These are phyloP conservation scores for Meloidogyne hapla DNA, from an alignment of 1,140 invertebrate species.

Conservation along the genomic window DNA sequence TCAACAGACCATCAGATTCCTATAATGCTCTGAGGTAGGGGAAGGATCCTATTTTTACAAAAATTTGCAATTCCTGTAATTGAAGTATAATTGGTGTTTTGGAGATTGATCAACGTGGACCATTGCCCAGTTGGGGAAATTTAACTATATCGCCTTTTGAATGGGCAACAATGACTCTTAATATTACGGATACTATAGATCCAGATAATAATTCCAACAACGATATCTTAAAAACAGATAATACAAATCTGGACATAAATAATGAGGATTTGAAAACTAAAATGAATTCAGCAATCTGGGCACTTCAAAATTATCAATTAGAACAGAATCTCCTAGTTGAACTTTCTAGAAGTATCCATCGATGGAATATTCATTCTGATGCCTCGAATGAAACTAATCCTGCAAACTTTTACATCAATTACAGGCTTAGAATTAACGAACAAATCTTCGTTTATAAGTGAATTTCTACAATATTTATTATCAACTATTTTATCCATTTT, in stretches of 20 bases:
- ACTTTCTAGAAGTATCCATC: background rate
- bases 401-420: slow-evolving; percentile 22
- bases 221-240: background rate
- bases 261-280: background rate
- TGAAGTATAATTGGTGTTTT: slow-evolving; percentile 27
- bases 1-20: slow-evolving; percentile 3
- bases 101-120: slow-evolving; percentile 8
- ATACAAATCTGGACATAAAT: background rate
- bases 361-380: background rate
- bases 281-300: background rate
- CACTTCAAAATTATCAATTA: slow-evolving; percentile 11
- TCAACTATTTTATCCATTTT: background rate
- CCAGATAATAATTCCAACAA: background rate
- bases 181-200: background rate
- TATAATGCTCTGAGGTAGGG: background rate
- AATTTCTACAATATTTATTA: background rate
- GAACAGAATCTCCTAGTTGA: slow-evolving; percentile 15
- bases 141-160: background rate
- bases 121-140: slow-evolving; percentile 27
- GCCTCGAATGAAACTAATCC: background rate
- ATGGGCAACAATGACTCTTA: background rate
- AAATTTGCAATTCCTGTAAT: background rate
- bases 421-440: slow-evolving; percentile 29
- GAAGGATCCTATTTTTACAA: background rate
- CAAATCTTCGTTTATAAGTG: slow-evolving; percentile 27